Percentiles rank a stretch among this genome's conserved stretches.
Evolutionary conservation across 2,113 vertebrate species (phyloP).

Genomic region (Crypturellus undulatus): DNA sequence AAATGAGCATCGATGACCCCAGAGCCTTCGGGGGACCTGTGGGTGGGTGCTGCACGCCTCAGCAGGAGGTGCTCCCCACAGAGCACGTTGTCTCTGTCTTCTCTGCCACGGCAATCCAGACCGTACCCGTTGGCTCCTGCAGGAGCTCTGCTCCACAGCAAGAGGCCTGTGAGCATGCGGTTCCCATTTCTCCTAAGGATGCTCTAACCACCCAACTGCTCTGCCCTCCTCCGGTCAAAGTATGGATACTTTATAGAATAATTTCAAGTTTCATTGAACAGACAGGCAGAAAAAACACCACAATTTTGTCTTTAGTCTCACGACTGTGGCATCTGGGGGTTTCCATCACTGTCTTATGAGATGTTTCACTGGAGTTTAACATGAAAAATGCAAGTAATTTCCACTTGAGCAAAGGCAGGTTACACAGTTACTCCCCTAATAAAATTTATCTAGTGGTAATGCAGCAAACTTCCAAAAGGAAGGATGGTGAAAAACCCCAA

Average conservation of each 20-base stretch:
- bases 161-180: not conserved
- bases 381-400: not conserved
- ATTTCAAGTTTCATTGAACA: not conserved
- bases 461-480: not conserved
- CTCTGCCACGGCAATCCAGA: not conserved
- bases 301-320: not conserved
- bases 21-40: not conserved
- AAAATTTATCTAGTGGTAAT: not conserved
- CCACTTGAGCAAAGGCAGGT: not conserved
- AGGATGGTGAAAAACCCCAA: not conserved
- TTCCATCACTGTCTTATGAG: not conserved
- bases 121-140: fast-evolving
- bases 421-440: not conserved
- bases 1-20: not conserved
- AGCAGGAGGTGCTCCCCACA: not conserved
- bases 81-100: not conserved
- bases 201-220: not conserved
- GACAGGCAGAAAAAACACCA: not conserved
- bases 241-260: not conserved
- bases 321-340: not conserved
- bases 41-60: not conserved
- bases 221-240: not conserved
- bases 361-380: not conserved
- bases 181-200: not conserved
- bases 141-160: not conserved